Conservation (phyloP, 1,140 invertebrate genomes). For the Bombus superbus region DNA sequence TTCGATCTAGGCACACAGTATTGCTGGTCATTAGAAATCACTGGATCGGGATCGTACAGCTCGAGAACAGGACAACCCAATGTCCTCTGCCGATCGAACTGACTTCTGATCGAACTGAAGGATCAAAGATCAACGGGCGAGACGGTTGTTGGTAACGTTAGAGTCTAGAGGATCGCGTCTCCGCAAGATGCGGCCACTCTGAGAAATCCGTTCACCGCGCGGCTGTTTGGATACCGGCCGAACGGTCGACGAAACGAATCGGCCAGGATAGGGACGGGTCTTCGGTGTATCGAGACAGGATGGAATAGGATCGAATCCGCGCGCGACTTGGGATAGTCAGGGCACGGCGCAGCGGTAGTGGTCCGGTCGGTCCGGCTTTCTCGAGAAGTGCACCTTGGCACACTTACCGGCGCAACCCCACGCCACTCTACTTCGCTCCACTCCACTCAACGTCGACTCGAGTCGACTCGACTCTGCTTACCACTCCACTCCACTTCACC, state of each 20-base stretch:
- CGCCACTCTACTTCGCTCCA: constrained; percentile 53
- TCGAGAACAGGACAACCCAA: neutral
- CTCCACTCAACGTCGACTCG: constrained; percentile 33
- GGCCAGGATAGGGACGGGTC: constrained; percentile 31
- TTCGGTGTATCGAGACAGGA: constrained; percentile 39
- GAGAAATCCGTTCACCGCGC: constrained; percentile 26
- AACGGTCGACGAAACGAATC: neutral
- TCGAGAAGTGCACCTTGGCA: constrained; percentile 82
- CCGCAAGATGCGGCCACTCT: neutral
- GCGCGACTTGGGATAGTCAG: constrained; percentile 58
- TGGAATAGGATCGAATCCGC: constrained; percentile 64
- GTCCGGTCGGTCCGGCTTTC: constrained; percentile 80
- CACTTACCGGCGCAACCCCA: constrained; percentile 77
- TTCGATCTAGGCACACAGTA: neutral
- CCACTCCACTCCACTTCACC: constrained; percentile 45
- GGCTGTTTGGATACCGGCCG: neutral
- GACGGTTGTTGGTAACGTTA: neutral
- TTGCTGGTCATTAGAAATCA: neutral
- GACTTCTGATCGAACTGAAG: neutral
- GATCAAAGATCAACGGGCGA: constrained; percentile 31
- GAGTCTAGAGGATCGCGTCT: neutral
- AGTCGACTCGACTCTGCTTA: constrained; percentile 2
- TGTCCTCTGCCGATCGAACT: neutral
- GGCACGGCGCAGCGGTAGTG: constrained; percentile 57
- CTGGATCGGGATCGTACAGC: neutral